Percentiles rank a stretch among this genome's conserved stretches.
Evolutionary conservation across 1,140 invertebrate genomes (phyloP).

Genomic region (Rhynchophorus ferrugineus): DNA sequence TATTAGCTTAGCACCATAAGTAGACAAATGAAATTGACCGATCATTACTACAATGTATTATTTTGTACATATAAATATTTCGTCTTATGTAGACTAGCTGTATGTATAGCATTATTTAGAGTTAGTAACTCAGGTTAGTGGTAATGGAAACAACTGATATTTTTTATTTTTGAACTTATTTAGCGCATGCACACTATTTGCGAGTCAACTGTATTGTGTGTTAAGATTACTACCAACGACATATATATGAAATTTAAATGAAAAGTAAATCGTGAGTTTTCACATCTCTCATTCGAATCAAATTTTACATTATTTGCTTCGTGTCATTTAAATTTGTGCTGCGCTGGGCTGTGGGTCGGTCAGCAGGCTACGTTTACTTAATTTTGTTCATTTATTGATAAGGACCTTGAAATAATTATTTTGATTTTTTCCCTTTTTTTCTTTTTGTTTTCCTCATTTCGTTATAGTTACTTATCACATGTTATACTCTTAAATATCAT

Average conservation of each 20-base stretch:
- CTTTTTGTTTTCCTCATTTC: slow-evolving; percentile 6
- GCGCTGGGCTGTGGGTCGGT: slow-evolving; percentile 29
- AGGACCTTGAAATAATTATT: slow-evolving; percentile 1
- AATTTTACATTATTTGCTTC: not conserved
- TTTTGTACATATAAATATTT: slow-evolving; percentile 39
- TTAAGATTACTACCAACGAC: slow-evolving; percentile 33
- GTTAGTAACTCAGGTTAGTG: slow-evolving; percentile 39
- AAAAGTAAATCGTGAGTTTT: slow-evolving; percentile 3
- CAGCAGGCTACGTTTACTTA: slow-evolving; percentile 31
- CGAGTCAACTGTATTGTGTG: slow-evolving; percentile 40
- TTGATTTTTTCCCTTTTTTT: slow-evolving; percentile 1
- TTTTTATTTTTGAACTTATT: slow-evolving; percentile 34
- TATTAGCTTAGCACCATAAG: slow-evolving; percentile 37
- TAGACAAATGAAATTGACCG: slow-evolving; percentile 34
- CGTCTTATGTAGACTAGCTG: slow-evolving; percentile 39
- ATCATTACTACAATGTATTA: slow-evolving; percentile 35
- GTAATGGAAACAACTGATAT: slow-evolving; percentile 36
- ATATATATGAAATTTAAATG: slow-evolving; percentile 27
- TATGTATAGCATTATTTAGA: slow-evolving; percentile 42
- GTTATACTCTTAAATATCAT: not conserved
- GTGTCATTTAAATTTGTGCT: slow-evolving; percentile 17
- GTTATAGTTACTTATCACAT: slow-evolving; percentile 1
- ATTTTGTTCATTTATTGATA: slow-evolving; percentile 17
- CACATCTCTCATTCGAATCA: not conserved
- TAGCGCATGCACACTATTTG: slow-evolving; percentile 38